Conservation (phyloP, 92 coral and sea anemone species). For the Palythoa grandiflora region DNA sequence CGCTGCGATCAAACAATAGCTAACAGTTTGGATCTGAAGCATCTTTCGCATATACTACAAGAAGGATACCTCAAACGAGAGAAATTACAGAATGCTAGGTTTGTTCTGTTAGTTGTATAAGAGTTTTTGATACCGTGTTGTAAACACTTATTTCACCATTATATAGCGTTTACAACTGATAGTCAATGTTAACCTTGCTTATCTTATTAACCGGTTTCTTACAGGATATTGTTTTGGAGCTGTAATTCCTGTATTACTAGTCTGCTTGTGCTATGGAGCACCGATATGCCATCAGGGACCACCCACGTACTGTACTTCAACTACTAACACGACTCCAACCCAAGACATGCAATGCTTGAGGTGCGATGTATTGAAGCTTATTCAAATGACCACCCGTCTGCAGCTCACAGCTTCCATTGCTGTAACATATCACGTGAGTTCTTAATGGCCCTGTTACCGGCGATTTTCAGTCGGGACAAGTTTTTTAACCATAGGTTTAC, state of each 20-base stretch:
- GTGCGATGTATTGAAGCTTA: slow-evolving; percentile 11
- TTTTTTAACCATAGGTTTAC: too few relatives aligned
- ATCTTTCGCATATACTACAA: neutral
- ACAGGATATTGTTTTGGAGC: neutral
- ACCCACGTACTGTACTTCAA: slow-evolving; percentile 29
- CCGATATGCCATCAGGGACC: slow-evolving; percentile 28
- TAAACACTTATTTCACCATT: neutral
- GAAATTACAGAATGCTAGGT: slow-evolving; percentile 12
- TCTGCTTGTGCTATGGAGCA: slow-evolving; percentile 29
- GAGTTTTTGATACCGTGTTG: neutral
- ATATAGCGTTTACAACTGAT: neutral
- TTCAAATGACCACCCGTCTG: slow-evolving; percentile 6
- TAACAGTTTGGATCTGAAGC: neutral
- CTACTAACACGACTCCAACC: neutral
- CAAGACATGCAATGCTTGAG: slow-evolving; percentile 13
- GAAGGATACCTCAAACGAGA: neutral
- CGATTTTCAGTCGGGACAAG: too few relatives aligned
- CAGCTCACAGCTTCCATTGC: neutral
- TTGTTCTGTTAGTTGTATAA: neutral
- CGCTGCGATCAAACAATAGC: neutral
- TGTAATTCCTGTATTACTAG: neutral
- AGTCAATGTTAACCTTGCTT: neutral
- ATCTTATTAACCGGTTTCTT: neutral
- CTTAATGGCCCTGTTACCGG: neutral
- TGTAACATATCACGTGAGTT: neutral